Conservation (phyloP, 2,797 vertebrate species). For the Gorsachius magnificus region DNA sequence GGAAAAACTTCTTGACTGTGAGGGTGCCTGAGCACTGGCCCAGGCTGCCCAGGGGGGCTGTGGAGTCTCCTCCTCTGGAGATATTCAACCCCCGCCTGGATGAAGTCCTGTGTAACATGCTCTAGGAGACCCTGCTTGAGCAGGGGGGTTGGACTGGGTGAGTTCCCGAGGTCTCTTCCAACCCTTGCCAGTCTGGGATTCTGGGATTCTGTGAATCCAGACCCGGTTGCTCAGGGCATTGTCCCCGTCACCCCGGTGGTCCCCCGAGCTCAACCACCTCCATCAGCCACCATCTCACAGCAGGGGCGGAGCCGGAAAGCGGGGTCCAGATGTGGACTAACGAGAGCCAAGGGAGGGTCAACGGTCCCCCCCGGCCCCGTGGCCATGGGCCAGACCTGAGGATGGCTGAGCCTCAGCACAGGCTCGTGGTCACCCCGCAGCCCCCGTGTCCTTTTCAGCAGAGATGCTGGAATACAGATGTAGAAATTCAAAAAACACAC, state of each 20-base stretch:
- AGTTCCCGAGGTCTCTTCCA: no score
- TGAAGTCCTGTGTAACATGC: no score
- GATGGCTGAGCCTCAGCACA: neutral
- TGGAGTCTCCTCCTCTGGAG: no score
- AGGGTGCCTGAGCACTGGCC: no score
- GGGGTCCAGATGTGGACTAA: neutral
- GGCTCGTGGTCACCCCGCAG: neutral
- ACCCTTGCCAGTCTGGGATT: no score
- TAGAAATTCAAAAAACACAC: neutral
- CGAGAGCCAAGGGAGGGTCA: neutral
- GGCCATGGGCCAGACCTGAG: neutral
- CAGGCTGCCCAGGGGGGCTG: no score
- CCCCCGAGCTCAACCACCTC: neutral
- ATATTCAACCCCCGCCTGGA: no score
- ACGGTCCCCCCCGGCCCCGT: rapidly evolving
- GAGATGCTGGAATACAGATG: neutral
- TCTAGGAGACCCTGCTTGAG: no score
- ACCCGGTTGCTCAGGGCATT: neutral
- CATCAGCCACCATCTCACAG: neutral
- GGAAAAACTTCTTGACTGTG: no score
- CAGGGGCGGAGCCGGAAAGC: neutral
- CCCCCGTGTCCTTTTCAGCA: neutral
- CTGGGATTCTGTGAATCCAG: neutral
- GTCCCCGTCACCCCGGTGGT: rapidly evolving
- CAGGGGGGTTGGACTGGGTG: no score